A percentile compares a stretch with the other conserved stretches of the same genome.
Conservation (phyloP, 1,140 invertebrate genomes). For the Brachionus asplanchnoidis region DNA sequence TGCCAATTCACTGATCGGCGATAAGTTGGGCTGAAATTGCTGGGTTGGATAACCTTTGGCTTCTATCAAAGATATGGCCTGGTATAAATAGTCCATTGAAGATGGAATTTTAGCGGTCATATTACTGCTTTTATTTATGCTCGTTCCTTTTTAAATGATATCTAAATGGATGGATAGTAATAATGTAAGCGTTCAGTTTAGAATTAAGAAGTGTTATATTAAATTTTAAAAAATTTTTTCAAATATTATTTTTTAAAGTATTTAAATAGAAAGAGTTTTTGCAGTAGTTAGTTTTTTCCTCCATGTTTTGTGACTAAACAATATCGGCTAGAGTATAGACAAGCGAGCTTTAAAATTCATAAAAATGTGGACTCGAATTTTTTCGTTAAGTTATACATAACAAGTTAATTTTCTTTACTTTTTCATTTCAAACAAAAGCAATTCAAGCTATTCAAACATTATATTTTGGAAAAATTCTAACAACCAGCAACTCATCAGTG, state of each 20-base stretch:
- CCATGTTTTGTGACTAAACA: not conserved
- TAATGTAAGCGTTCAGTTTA: not conserved
- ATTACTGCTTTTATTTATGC: not conserved
- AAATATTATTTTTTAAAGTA: not conserved
- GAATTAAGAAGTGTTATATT: not conserved
- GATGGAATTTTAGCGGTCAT: not conserved
- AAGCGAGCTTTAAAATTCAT: not conserved
- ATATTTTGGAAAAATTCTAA: not conserved
- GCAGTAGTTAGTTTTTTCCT: not conserved
- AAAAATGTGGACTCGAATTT: not conserved
- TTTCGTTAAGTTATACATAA: not conserved
- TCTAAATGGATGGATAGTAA: not conserved
- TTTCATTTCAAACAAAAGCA: not conserved
- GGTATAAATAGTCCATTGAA: constrained; percentile 4
- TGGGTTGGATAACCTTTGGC: not conserved
- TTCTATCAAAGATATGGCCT: constrained; percentile 16
- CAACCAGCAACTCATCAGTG: not conserved
- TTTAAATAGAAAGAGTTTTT: not conserved
- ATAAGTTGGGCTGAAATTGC: not conserved
- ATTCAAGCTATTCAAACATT: not conserved
- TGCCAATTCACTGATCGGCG: not conserved
- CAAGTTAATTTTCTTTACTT: constrained; percentile 4
- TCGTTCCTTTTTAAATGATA: not conserved
- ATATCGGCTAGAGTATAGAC: not conserved
- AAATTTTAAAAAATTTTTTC: not conserved